phyloP scores from a whole-genome alignment of 2,797 vertebrate species.

The Scolopax rusticola region DNA sequence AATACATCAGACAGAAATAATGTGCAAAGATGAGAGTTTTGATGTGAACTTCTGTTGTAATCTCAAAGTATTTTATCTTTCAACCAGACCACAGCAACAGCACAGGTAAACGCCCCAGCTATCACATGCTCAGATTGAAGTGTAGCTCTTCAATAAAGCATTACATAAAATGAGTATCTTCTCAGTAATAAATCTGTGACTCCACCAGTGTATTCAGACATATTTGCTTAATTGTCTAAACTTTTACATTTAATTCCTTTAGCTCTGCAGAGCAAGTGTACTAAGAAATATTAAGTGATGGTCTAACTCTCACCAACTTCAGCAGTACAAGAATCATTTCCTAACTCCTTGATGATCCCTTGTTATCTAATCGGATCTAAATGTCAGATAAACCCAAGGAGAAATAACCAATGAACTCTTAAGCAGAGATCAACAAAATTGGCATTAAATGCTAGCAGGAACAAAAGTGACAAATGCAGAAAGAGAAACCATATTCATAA shows the following conservation, averaged over 20 bases:
- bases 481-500: neutral
- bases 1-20: constrained; percentile 40
- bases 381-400: neutral
- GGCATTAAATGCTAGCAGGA: neutral
- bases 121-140: neutral
- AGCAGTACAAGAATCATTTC: neutral
- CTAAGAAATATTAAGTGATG: neutral
- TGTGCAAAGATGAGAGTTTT: neutral
- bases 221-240: neutral
- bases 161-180: neutral
- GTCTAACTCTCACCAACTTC: neutral
- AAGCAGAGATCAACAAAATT: neutral
- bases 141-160: neutral
- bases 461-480: neutral
- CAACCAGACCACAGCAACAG: neutral
- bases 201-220: neutral
- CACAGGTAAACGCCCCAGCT: neutral
- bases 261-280: neutral
- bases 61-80: neutral
- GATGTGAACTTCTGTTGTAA: neutral
- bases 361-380: neutral
- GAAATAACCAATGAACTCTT: neutral
- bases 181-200: neutral
- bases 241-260: neutral
- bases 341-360: neutral